phyloP scores from a whole-genome alignment of 2,888 invertebrate species.

The Linnaemya tessellans region DNA sequence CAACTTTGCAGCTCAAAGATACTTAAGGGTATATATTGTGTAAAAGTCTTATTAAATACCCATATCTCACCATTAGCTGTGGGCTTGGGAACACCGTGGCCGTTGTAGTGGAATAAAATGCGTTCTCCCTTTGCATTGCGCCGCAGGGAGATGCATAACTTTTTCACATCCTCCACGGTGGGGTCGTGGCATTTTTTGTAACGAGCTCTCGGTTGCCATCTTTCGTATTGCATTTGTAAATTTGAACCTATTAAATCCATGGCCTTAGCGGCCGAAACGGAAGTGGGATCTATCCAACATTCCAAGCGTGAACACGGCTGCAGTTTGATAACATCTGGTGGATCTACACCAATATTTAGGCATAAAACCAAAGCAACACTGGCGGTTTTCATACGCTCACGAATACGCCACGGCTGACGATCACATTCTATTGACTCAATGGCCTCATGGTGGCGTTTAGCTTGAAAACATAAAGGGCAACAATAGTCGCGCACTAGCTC shows the following conservation, averaged over 20 bases:
- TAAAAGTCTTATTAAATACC: slow-evolving; percentile 99
- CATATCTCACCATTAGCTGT: slow-evolving; percentile 99
- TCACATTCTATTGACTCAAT: slow-evolving; percentile 87
- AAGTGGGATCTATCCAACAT: slow-evolving; percentile 98
- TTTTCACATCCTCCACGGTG: slow-evolving; percentile 98
- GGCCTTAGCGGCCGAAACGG: slow-evolving; percentile 95
- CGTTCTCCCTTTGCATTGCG: slow-evolving; percentile 99
- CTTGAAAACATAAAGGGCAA: slow-evolving; percentile 80
- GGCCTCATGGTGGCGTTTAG: slow-evolving; percentile 86
- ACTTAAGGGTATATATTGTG: slow-evolving; percentile 99
- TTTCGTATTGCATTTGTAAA: slow-evolving; percentile 97
- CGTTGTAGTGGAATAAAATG: slow-evolving; percentile 99
- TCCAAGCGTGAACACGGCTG: slow-evolving; percentile 97
- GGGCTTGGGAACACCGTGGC: slow-evolving; percentile 99
- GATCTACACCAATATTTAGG: slow-evolving; percentile 99
- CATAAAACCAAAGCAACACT: slow-evolving; percentile 99
- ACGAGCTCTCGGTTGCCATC: slow-evolving; percentile 98
- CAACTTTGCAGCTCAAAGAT: slow-evolving; percentile 99
- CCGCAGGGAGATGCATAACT: slow-evolving; percentile 95
- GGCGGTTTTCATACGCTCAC: slow-evolving; percentile 99
- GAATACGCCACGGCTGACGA: slow-evolving; percentile 94
- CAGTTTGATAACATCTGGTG: slow-evolving; percentile 98
- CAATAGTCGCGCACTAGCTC: slow-evolving; percentile 74
- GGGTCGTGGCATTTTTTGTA: slow-evolving; percentile 99
- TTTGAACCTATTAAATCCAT: slow-evolving; percentile 95